Evolutionary conservation across 2,113 vertebrate species (phyloP).

Genomic region (Myotis yumanensis): DNA sequence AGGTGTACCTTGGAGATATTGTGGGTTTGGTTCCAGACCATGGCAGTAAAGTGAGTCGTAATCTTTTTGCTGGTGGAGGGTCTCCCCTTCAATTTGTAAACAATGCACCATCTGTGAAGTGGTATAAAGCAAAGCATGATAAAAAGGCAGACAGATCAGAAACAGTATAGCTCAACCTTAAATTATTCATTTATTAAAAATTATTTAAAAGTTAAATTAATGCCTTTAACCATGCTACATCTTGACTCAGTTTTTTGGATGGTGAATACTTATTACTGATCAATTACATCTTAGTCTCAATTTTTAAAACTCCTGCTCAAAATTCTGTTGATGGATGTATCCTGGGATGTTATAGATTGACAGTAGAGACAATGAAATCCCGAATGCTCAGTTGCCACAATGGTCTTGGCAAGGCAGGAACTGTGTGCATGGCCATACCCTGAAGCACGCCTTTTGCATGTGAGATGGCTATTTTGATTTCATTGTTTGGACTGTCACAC

Average conservation of each 20-base stretch:
- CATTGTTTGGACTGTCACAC: not conserved
- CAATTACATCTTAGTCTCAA: not conserved
- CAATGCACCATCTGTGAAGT: not conserved
- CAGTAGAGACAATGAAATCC: not conserved
- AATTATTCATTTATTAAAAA: not conserved
- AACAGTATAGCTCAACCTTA: not conserved
- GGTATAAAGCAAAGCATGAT: not conserved
- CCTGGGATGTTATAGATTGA: not conserved
- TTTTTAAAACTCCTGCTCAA: not conserved
- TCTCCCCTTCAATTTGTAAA: not conserved
- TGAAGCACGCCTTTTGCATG: not conserved
- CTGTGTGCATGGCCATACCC: not conserved
- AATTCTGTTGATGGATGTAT: not conserved
- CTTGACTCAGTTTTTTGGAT: not conserved
- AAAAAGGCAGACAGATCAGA: not conserved
- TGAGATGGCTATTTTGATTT: slow-evolving; percentile 38
- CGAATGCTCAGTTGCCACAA: not conserved
- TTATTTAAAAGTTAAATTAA: slow-evolving; percentile 30
- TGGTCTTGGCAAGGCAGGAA: not conserved
- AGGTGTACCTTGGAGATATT: not conserved
- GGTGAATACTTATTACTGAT: not conserved
- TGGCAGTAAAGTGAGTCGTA: not conserved
- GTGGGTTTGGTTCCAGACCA: too few relatives aligned
- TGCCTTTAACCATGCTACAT: not conserved
- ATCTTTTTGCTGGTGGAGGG: not conserved